These are phyloP conservation scores for Athetis lepigone DNA, from an alignment of 2,888 invertebrate species.

Conservation along the genomic window DNA sequence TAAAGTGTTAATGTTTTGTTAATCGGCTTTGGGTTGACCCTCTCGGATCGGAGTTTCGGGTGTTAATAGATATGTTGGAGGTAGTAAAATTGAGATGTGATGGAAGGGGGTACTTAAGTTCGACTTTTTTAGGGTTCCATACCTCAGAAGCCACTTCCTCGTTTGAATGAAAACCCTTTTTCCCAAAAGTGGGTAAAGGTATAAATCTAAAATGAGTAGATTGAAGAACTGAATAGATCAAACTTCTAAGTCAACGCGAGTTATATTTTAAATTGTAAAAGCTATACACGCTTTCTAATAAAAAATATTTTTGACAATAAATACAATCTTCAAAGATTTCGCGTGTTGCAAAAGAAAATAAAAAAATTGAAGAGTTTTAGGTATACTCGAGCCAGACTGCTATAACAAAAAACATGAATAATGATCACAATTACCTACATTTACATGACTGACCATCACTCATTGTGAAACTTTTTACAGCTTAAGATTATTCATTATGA, in stretches of 20 bases:
- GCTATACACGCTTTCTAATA: too few species aligned
- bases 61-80: slow-evolving; percentile 10
- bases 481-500: slow-evolving; percentile 17
- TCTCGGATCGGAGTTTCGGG: neutral
- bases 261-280: too few species aligned
- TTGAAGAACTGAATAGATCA: too few species aligned
- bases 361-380: too few species aligned
- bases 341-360: too few species aligned
- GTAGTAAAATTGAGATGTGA: neutral
- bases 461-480: slow-evolving; percentile 34
- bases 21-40: slow-evolving; percentile 38
- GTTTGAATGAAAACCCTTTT: too few species aligned
- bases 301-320: too few species aligned
- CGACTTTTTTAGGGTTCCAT: neutral
- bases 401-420: slow-evolving; percentile 42
- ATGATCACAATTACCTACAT: slow-evolving; percentile 24
- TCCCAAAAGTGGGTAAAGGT: too few species aligned
- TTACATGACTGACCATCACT: slow-evolving; percentile 28
- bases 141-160: too few species aligned
- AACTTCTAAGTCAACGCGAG: too few species aligned
- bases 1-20: slow-evolving; percentile 59
- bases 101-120: neutral
- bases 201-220: too few species aligned
- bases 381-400: neutral
- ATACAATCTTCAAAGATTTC: too few species aligned